These are phyloP conservation scores for Thyatira batis DNA, from an alignment of 2,888 invertebrate genomes.

Conservation along the genomic window DNA sequence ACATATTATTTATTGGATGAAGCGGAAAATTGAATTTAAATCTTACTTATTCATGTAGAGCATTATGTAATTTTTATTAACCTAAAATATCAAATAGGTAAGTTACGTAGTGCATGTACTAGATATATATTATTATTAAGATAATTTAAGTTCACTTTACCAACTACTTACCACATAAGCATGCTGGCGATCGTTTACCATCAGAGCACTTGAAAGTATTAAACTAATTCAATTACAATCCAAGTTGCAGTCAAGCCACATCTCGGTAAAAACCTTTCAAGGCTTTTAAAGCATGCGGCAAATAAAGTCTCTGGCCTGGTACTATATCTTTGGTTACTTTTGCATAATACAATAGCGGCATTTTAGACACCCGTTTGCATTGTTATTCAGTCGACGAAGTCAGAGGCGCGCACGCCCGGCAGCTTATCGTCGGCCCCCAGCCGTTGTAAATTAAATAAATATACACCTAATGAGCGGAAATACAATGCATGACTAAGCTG, in stretches of 20 bases:
- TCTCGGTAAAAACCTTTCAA: conserved; percentile 26
- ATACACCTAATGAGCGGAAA: conserved; percentile 81
- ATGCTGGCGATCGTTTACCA: conserved; percentile 13
- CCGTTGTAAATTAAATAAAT: conserved; percentile 82
- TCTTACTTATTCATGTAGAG: too few species aligned
- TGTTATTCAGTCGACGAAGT: conserved; percentile 77
- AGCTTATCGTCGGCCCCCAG: conserved; percentile 79
- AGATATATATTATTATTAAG: too few species aligned
- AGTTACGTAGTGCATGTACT: too few species aligned
- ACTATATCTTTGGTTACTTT: conserved; percentile 39
- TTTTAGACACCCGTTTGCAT: conserved; percentile 70
- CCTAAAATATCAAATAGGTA: too few species aligned
- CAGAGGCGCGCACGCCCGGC: conserved; percentile 71
- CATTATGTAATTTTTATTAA: too few species aligned
- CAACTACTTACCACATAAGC: not conserved
- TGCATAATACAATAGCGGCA: conserved; percentile 54
- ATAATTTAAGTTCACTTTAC: not conserved
- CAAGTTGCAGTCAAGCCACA: conserved; percentile 41
- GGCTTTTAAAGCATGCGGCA: conserved; percentile 51
- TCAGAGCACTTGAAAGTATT: conserved; percentile 2
- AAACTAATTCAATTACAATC: conserved; percentile 52
- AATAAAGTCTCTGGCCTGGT: conserved; percentile 30
- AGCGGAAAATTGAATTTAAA: too few species aligned
- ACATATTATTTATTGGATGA: too few species aligned
- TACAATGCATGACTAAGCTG: conserved; percentile 77